Evolutionary conservation across 1,140 invertebrate genomes (phyloP).

Genomic region (Aphis craccivora): DNA sequence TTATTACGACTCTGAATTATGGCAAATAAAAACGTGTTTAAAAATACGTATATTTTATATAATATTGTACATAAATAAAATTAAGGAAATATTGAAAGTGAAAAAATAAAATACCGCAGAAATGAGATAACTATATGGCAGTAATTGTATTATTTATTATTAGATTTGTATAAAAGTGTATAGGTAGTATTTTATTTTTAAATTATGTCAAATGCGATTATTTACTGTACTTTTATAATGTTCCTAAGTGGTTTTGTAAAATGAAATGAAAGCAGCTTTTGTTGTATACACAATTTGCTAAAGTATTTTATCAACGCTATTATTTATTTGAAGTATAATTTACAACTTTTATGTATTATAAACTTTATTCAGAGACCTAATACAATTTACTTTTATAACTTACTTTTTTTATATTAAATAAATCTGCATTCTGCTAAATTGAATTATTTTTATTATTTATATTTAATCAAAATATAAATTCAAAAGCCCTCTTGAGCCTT

Average conservation of each 20-base stretch:
- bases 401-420: conserved; percentile 8
- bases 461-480: not conserved
- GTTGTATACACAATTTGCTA: conserved; percentile 38
- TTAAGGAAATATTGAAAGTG: conserved; percentile 33
- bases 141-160: conserved; percentile 39
- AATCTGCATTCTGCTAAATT: not conserved
- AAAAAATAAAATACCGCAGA: conserved; percentile 16
- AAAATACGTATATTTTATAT: not conserved
- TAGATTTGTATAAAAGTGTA: not conserved
- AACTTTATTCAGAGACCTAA: conserved; percentile 18
- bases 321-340: conserved; percentile 1
- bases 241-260: conserved; percentile 29
- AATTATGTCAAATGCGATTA: conserved; percentile 31
- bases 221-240: conserved; percentile 38
- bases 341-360: conserved; percentile 21
- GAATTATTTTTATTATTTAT: not conserved
- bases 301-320: conserved; percentile 32
- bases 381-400: not conserved
- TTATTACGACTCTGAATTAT: conserved; percentile 11
- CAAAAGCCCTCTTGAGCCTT: not conserved
- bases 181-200: conserved; percentile 27
- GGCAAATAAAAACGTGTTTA: not conserved
- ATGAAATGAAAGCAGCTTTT: conserved; percentile 34
- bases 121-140: not conserved
- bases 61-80: not conserved